Conservation (phyloP, 2,888 invertebrate species). For the Cyaniris semiargus region DNA sequence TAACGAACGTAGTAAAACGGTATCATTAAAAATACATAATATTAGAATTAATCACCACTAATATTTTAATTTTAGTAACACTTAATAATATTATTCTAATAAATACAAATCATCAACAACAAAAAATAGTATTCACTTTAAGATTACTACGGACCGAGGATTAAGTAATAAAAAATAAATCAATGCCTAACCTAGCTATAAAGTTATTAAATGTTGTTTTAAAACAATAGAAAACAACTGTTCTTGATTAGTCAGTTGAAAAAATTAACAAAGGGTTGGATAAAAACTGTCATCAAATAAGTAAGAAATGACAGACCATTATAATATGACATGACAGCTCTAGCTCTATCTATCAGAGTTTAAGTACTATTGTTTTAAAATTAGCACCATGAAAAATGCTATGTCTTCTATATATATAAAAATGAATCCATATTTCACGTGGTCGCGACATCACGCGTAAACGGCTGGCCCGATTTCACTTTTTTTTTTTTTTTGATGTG, state of each 20-base stretch:
- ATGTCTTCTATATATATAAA: too few relatives aligned
- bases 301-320: neutral
- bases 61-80: neutral
- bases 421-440: too few relatives aligned
- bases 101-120: neutral
- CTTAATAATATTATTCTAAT: neutral
- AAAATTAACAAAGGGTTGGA: neutral
- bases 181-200: neutral
- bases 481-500: too few relatives aligned
- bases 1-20: neutral
- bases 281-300: neutral
- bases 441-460: too few relatives aligned
- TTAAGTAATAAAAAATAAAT: neutral
- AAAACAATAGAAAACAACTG: neutral
- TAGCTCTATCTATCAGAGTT: neutral
- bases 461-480: too few relatives aligned
- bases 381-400: neutral
- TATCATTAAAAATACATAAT: neutral
- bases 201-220: neutral
- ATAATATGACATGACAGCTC: neutral
- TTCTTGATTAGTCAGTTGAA: neutral
- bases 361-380: neutral
- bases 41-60: neutral
- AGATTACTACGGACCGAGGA: too few relatives aligned
- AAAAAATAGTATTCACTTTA: neutral